Evolutionary conservation across 53 echinoderm and acorn worm species (phyloP), one percentile per base, ranked within the genome.

Genomic region (Patiria pectinifera): DNA sequence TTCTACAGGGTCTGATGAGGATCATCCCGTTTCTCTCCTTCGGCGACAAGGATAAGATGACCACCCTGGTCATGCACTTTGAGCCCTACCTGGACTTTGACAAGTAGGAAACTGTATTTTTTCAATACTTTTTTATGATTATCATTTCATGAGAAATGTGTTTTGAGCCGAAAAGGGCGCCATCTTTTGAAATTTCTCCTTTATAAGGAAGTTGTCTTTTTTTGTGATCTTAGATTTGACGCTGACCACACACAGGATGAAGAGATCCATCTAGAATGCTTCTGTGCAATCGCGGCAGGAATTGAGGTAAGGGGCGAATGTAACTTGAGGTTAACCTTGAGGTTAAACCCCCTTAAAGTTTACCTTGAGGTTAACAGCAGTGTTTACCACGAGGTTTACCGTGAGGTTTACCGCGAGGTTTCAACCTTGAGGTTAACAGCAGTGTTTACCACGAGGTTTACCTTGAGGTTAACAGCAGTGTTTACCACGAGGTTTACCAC

Each of bases 1-100:
- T 98, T 21, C 82, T 98, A 3, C 96, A 96, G 75, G 98, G 98
- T 18, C 87, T 98, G 85, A 98, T 98, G 98, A 85, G 98, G n/a
- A 96, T 98, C 89, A 98, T 98, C 5, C 98, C 98, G 0, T 98
- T 96, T 92, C 92, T 98, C 62, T 95, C 98, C 25, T 98, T 98
- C 83, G 98, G 98, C 26, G 96, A 96, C 71, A 92, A 84, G 21
- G 98, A 98, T 79, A 98, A 98, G 94, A 98, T 98, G 98, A 92
- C 94, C 16, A 95, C 95, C 13, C 93, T 98, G 66, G 94, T 98
- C 59, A 91, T 95, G 45, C 94, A 95, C 85, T 98, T 98, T 96
- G 95, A 98, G 86, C 95, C 95, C 0, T 98, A 98, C 91, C 89
- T 98, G 66, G 96, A 96, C 91, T 98, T 96, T 93, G 93, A 98